Conservation (phyloP, 1,140 invertebrate species). For the Papilio polyxenes region DNA sequence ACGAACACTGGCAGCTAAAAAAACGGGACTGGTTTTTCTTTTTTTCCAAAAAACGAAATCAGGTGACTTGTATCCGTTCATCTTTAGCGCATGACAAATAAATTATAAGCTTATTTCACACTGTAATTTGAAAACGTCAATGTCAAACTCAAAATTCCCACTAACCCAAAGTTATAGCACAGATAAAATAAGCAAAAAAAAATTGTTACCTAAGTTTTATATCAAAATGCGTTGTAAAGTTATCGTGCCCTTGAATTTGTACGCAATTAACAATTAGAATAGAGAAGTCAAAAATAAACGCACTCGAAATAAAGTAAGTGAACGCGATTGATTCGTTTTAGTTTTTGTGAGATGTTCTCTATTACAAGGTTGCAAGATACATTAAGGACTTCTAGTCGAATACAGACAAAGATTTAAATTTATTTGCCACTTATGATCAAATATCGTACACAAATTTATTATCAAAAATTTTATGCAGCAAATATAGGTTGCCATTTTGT, state of each 20-base stretch:
- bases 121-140: too few relatives aligned
- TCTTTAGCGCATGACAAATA: too few relatives aligned
- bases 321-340: not conserved
- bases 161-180: not conserved
- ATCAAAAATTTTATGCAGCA: too few relatives aligned
- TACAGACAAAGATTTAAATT: not conserved
- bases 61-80: too few relatives aligned
- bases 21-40: too few relatives aligned
- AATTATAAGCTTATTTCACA: too few relatives aligned
- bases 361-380: not conserved
- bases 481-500: too few relatives aligned
- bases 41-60: too few relatives aligned
- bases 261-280: constrained; percentile 7
- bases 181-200: not conserved
- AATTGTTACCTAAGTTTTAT: not conserved
- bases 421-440: too few relatives aligned
- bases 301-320: not conserved
- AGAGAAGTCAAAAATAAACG: constrained; percentile 20
- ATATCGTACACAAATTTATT: too few relatives aligned
- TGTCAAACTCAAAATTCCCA: not conserved
- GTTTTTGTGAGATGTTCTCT: constrained; percentile 10
- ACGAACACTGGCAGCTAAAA: not conserved
- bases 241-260: constrained; percentile 6
- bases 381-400: not conserved
- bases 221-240: constrained; percentile 6